These are phyloP conservation scores for Hemiscyllium ocellatum DNA, from an alignment of 2,113 vertebrate species.

Conservation along the genomic window DNA sequence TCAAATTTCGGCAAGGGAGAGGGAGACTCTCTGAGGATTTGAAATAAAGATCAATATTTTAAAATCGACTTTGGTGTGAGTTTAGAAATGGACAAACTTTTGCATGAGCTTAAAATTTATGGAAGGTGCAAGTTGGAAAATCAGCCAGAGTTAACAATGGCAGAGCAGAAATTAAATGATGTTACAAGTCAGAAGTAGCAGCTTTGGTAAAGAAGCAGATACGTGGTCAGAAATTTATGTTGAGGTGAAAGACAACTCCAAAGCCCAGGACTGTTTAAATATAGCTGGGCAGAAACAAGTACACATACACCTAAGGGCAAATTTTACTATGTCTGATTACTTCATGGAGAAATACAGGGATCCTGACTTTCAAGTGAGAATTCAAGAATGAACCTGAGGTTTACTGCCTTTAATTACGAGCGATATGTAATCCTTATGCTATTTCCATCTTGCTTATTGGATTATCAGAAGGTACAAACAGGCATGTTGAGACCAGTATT, in stretches of 20 bases:
- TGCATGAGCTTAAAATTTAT: too few relatives aligned
- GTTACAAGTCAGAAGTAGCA: too few relatives aligned
- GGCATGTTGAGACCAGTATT: background rate
- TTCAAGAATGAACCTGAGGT: background rate
- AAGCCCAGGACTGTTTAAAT: background rate
- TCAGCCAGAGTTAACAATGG: too few relatives aligned
- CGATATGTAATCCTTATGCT: background rate
- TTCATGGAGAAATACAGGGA: background rate
- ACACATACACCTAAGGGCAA: background rate
- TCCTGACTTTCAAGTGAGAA: background rate
- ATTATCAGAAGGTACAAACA: background rate
- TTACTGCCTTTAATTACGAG: background rate
- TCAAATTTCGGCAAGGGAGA: background rate
- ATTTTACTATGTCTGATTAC: background rate
- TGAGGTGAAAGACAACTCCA: background rate
- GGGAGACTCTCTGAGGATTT: background rate
- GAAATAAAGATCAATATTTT: background rate
- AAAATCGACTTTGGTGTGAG: too few relatives aligned
- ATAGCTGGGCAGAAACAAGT: background rate
- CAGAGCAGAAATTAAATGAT: too few relatives aligned
- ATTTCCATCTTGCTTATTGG: background rate
- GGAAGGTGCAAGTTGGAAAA: too few relatives aligned
- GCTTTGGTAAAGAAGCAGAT: too few relatives aligned
- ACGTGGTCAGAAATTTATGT: too few relatives aligned
- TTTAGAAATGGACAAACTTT: too few relatives aligned